phyloP scores from a whole-genome alignment of 2,113 vertebrate genomes.

The Lophius piscatorius region DNA sequence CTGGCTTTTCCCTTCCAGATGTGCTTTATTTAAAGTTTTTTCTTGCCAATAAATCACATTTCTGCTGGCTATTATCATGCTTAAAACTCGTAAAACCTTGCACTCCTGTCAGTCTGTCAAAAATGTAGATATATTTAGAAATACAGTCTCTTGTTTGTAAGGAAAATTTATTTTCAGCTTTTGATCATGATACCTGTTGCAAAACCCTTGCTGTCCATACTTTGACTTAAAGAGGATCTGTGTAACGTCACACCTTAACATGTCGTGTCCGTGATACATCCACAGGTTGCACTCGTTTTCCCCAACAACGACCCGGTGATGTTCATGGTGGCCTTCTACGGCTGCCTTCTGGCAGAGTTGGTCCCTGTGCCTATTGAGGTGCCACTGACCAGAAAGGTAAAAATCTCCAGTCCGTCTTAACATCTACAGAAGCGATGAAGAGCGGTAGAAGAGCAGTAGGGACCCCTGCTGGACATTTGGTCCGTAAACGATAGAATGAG shows the following conservation, averaged over 20 bases:
- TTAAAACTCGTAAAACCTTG: no score
- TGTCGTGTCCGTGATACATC: background rate
- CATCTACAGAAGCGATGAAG: background rate
- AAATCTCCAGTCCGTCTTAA: background rate
- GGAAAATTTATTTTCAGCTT: background rate
- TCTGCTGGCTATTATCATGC: no score
- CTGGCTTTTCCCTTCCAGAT: no score
- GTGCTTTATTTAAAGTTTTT: no score
- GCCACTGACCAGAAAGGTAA: conserved; percentile 94
- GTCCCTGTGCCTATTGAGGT: conserved; percentile 97
- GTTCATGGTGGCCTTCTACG: conserved; percentile 98
- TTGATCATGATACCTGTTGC: background rate
- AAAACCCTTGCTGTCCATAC: background rate
- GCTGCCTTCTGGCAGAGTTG: conserved; percentile 93
- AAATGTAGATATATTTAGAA: no score
- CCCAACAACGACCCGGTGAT: conserved; percentile 95
- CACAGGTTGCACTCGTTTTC: conserved; percentile 94
- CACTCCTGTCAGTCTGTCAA: no score
- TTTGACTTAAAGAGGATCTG: background rate
- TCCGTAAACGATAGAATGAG: background rate
- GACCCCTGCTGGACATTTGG: conserved; percentile 62
- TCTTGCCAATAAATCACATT: no score
- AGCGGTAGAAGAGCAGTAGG: conserved; percentile 40
- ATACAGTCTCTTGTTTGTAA: background rate
- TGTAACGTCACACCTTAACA: background rate